Base-by-base conservation (phyloP, 2,797 vertebrate genomes). In the Poecilia gillii region DNA sequence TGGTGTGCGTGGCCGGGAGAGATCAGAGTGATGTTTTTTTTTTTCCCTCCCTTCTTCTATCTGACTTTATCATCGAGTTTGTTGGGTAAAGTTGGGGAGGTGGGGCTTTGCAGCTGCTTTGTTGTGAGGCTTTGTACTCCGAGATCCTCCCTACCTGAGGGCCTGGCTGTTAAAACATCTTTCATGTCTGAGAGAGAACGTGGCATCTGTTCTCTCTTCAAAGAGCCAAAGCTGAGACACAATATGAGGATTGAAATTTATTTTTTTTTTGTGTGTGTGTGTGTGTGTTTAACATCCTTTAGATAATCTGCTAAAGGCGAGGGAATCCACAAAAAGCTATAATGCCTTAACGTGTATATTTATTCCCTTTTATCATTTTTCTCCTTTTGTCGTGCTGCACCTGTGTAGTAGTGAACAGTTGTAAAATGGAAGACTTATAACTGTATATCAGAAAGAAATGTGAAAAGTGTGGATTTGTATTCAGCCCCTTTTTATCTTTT, bases 21-120 rank as follows among this genome's bases (percentile, higher is more conserved):
- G 89, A 93, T 91, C 88, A 90, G 82, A 86, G 85, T 39, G 82
- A 73, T 85, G 83, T 71, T 79, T 72, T 84, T 86, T 41, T 39
- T 6, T 6, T 8, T 33, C 2, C 75, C 28, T 45, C 64, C 68
- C 46, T 83, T 72, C 1, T n/a, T 84, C 81, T 87, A 83, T 88
- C 85, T 84, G 77, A 92, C 92, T 83, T 85, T 80, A 84, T 78
- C 8, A 49, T 43, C 11, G 68, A 80, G 79, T 86, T 85, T 83
- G 68, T 73, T 86, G 87, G 91, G 91, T 87, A 94, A 91, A 89
- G 90, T 87, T 81, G 76, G 74, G 84, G 78, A 68, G 84, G 91
- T 23, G 91, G 84, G 78, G 77, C 79, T 45, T 82, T 43, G 23
- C 68, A 12, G 70, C 9, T 1, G 47, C 91, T 92, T 93, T 94